phyloP scores from a whole-genome alignment of 2,797 vertebrate genomes.

The Sebastes taczanowskii region DNA sequence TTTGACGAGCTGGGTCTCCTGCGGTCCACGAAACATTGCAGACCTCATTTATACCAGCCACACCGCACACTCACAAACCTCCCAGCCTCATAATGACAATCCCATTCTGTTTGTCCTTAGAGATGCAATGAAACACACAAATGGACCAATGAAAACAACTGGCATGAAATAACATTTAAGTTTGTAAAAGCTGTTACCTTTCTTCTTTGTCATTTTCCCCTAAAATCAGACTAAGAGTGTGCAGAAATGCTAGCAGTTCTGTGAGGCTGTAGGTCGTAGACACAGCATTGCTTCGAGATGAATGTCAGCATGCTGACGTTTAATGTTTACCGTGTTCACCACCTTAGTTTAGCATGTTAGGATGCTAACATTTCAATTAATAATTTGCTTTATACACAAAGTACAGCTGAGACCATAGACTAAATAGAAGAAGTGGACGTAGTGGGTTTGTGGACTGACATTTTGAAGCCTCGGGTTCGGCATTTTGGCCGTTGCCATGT shows the following conservation, averaged over 20 bases:
- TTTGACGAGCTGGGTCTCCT: conserved; percentile 45
- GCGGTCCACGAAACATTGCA: conserved; percentile 29
- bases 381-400: background rate
- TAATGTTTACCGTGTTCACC: background rate
- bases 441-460: too few relatives aligned
- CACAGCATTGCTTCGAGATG: background rate
- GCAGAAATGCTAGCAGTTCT: background rate
- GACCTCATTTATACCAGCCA: conserved; percentile 21
- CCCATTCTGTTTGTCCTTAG: background rate
- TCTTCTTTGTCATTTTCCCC: background rate
- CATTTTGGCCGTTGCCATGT: too few relatives aligned
- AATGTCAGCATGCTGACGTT: too few relatives aligned
- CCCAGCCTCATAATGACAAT: background rate
- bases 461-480: too few relatives aligned
- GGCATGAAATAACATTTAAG: background rate
- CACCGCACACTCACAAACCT: conserved; percentile 7
- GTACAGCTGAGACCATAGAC: background rate
- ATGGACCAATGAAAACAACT: background rate
- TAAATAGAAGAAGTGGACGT: too few relatives aligned
- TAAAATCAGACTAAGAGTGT: background rate
- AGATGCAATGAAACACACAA: background rate
- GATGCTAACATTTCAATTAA: background rate
- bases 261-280: background rate
- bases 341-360: background rate
- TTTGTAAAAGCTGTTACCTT: background rate